A percentile compares a stretch with the other conserved stretches of the same genome.
These are phyloP conservation scores for Uloborus diversus DNA, from an alignment of 1,140 invertebrate genomes.

Conservation along the genomic window DNA sequence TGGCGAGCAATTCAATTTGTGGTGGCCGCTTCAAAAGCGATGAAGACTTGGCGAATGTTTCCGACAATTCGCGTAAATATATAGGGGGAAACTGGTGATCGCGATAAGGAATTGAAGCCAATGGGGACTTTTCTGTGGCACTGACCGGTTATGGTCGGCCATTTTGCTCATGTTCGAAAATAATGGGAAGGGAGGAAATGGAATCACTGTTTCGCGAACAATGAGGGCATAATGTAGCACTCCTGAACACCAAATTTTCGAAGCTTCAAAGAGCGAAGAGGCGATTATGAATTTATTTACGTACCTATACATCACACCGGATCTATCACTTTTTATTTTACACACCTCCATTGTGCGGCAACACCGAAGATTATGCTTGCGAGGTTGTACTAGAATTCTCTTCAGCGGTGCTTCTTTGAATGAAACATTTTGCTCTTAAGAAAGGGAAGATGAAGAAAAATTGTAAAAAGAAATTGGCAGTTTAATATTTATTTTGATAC, in stretches of 20 bases:
- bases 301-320: slow-evolving; percentile 2
- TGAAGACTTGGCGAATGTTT: slow-evolving; percentile 36
- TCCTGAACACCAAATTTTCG: slow-evolving; percentile 28
- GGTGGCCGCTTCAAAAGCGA: slow-evolving; percentile 21
- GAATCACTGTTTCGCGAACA: slow-evolving; percentile 41
- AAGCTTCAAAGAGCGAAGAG: slow-evolving; percentile 8
- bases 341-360: too few relatives aligned
- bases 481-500: too few relatives aligned
- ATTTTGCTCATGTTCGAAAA: slow-evolving; percentile 27
- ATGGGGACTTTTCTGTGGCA: not conserved
- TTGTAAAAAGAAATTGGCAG: too few relatives aligned
- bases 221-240: slow-evolving; percentile 30
- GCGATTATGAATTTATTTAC: slow-evolving; percentile 34
- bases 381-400: too few relatives aligned
- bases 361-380: too few relatives aligned
- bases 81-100: slow-evolving; percentile 20
- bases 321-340: not conserved
- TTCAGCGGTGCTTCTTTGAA: too few relatives aligned
- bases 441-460: too few relatives aligned
- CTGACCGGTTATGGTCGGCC: slow-evolving; percentile 46
- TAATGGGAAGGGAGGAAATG: slow-evolving; percentile 36
- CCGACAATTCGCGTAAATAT: slow-evolving; percentile 42
- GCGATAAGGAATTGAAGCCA: slow-evolving; percentile 27
- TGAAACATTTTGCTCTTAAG: too few relatives aligned
- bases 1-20: slow-evolving; percentile 14